Evolutionary conservation across 2,888 invertebrate genomes (phyloP).

Genomic region (Phortica magna): DNA sequence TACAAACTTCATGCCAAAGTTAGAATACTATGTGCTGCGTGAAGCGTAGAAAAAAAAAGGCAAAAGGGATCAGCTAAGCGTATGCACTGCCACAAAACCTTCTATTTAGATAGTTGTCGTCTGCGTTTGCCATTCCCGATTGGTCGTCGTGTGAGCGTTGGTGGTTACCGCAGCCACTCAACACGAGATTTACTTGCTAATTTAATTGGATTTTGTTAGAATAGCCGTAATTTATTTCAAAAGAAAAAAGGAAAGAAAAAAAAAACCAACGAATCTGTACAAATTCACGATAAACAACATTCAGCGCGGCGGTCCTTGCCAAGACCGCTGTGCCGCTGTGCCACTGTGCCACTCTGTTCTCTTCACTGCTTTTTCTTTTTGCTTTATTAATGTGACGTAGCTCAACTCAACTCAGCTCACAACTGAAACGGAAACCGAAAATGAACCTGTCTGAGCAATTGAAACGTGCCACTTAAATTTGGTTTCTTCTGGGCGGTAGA

Average conservation of each 20-base stretch:
- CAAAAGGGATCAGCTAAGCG: too few relatives aligned
- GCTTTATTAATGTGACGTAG: too few relatives aligned
- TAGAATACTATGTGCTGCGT: too few relatives aligned
- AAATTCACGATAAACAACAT: background rate
- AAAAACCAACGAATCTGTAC: background rate
- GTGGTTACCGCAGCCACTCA: background rate
- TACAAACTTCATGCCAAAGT: too few relatives aligned
- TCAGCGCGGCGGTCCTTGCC: too few relatives aligned
- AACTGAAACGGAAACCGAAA: background rate
- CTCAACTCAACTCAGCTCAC: background rate
- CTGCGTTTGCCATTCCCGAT: too few relatives aligned
- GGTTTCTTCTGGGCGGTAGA: background rate
- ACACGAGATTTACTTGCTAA: slow-evolving; percentile 58
- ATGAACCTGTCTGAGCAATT: background rate
- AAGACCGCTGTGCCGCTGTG: too few relatives aligned
- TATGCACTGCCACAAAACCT: too few relatives aligned
- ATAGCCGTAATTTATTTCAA: slow-evolving; percentile 50
- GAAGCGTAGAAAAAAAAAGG: too few relatives aligned
- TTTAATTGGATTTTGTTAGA: slow-evolving; percentile 64
- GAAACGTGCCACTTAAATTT: slow-evolving; percentile 14
- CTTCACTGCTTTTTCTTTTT: too few relatives aligned
- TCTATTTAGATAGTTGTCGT: too few relatives aligned
- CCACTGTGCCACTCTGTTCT: too few relatives aligned
- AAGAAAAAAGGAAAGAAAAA: background rate
- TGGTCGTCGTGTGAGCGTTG: background rate